Evolutionary conservation across 1,140 invertebrate genomes (phyloP).

Genomic region (Zaprionus ghesquierei): DNA sequence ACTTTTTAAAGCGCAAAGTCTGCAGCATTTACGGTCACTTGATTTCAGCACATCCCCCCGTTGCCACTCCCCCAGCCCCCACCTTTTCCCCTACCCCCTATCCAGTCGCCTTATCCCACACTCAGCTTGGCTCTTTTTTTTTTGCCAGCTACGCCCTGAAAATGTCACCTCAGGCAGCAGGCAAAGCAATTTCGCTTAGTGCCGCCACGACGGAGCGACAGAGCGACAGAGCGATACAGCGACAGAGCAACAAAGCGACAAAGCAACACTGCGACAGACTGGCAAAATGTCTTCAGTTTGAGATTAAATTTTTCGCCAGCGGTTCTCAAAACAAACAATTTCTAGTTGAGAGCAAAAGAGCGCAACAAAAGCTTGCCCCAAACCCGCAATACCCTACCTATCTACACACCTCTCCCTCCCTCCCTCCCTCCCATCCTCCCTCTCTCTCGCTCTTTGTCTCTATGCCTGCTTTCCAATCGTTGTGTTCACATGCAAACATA

Average conservation of each 20-base stretch:
- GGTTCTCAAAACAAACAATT: constrained; percentile 67
- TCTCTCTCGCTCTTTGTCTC: neutral
- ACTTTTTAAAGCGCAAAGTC: constrained; percentile 16
- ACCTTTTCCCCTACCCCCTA: neutral
- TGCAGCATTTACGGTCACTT: constrained; percentile 31
- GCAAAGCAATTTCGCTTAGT: constrained; percentile 69
- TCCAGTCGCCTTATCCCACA: too few species aligned
- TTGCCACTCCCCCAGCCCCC: too few species aligned
- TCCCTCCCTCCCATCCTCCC: neutral
- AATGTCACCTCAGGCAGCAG: constrained; percentile 64
- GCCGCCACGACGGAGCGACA: neutral
- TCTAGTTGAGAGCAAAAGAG: constrained; percentile 43
- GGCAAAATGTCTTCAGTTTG: constrained; percentile 71
- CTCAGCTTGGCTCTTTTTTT: neutral
- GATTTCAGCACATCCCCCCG: constrained; percentile 6
- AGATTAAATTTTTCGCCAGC: constrained; percentile 70
- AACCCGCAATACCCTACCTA: constrained; percentile 13
- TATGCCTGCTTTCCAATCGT: constrained; percentile 10
- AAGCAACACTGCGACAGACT: neutral
- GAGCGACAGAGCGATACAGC: neutral
- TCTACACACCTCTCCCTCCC: neutral
- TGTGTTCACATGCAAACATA: constrained; percentile 24
- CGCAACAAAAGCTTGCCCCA: constrained; percentile 42
- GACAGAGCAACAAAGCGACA: neutral
- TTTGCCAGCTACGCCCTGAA: constrained; percentile 16